Evolutionary conservation across 2,888 invertebrate genomes (phyloP).

Genomic region (Drosophila histrio): DNA sequence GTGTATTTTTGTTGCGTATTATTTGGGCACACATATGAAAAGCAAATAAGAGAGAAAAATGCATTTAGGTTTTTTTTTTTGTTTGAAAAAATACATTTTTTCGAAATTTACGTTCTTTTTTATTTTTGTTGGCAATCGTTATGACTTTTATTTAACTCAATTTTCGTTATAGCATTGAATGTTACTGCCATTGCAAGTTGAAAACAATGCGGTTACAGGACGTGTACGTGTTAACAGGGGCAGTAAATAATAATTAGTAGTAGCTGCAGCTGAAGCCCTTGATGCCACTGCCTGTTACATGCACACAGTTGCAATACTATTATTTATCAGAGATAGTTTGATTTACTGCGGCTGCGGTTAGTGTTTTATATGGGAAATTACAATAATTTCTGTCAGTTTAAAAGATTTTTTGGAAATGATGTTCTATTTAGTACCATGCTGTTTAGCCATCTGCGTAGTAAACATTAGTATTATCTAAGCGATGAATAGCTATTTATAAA

Average conservation of each 20-base stretch:
- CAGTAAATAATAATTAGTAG: conserved; percentile 26
- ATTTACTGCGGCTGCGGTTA: conserved; percentile 1
- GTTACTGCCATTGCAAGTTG: conserved; percentile 2
- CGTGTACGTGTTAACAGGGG: not conserved
- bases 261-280: not conserved
- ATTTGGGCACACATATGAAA: conserved; percentile 47
- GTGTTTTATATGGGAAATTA: not conserved
- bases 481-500: no score
- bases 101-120: not conserved
- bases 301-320: not conserved
- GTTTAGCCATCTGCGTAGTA: not conserved
- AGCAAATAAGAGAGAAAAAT: conserved; percentile 26
- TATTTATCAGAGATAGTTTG: conserved; percentile 1
- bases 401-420: not conserved
- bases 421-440: not conserved
- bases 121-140: not conserved
- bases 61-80: conserved; percentile 2
- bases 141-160: conserved; percentile 4
- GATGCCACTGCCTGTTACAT: conserved; percentile 3
- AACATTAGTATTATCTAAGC: not conserved
- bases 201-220: not conserved
- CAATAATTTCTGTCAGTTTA: not conserved
- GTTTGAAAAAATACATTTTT: not conserved
- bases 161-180: conserved; percentile 8
- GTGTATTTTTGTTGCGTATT: conserved; percentile 42